Conservation (phyloP, 2,888 invertebrate genomes). For the Pharmacophagus antenor region DNA sequence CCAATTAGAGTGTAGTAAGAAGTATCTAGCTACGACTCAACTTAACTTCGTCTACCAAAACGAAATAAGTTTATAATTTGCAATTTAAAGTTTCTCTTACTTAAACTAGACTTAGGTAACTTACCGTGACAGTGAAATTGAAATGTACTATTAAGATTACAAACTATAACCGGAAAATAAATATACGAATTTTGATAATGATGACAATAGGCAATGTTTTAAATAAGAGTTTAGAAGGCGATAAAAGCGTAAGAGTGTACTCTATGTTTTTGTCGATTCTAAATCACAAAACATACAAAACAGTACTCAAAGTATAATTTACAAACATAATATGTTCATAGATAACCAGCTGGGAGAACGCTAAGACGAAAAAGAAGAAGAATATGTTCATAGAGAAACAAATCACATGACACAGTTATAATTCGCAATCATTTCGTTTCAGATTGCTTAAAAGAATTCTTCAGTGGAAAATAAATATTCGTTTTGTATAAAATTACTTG, state of each 20-base stretch:
- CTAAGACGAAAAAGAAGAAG: no score
- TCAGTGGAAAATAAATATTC: no score
- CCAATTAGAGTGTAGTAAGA: neutral
- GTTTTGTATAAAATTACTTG: no score
- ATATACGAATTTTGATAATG: neutral
- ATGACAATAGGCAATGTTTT: neutral
- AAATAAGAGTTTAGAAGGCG: neutral
- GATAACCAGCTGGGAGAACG: no score
- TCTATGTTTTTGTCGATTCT: no score
- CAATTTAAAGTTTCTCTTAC: conserved; percentile 24
- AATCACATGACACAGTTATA: no score
- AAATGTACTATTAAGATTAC: neutral
- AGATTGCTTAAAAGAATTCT: no score
- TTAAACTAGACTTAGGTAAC: conserved; percentile 21
- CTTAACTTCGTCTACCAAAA: conserved; percentile 15
- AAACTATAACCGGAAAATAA: neutral
- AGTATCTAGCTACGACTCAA: conserved; percentile 4
- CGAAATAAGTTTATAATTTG: conserved; percentile 27
- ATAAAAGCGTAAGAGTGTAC: no score
- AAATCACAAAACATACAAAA: neutral
- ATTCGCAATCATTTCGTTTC: no score
- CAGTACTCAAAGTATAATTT: neutral
- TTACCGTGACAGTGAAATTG: neutral
- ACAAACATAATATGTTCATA: neutral
- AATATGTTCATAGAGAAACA: no score